Evolutionary conservation across 1,140 invertebrate genomes (phyloP).

Genomic region (Belonocnema kinseyi): DNA sequence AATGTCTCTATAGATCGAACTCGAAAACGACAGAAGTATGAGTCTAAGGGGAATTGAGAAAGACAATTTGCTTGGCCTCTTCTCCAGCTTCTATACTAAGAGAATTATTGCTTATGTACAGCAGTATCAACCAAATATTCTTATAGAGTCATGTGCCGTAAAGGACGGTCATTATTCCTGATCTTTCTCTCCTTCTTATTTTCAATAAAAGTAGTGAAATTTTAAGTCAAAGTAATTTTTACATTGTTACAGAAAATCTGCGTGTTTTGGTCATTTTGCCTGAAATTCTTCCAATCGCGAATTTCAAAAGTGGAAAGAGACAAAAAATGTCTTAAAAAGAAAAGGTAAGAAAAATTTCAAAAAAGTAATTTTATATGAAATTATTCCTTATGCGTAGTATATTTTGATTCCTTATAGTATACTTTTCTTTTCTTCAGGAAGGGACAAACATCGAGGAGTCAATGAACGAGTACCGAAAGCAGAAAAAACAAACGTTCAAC

Average conservation of each 20-base stretch:
- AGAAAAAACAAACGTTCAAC: background rate
- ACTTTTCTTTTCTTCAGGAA: background rate
- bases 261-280: background rate
- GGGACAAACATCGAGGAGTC: background rate
- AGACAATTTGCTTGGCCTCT: background rate
- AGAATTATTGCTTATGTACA: background rate
- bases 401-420: too few species aligned
- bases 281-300: background rate
- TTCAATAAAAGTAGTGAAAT: background rate
- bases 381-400: too few species aligned
- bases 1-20: slow-evolving; percentile 6
- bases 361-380: too few species aligned
- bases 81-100: background rate
- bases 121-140: background rate
- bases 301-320: background rate
- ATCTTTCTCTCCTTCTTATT: background rate
- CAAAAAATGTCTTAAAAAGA: too few species aligned
- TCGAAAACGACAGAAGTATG: slow-evolving; percentile 8
- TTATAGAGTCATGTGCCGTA: background rate
- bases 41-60: background rate
- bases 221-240: background rate
- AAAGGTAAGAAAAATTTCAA: background rate
- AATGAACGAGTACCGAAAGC: background rate
- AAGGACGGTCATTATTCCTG: background rate
- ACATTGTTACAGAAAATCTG: slow-evolving; percentile 1